Conservation (phyloP, 2,888 invertebrate genomes). For the Mesochorus sp. region DNA sequence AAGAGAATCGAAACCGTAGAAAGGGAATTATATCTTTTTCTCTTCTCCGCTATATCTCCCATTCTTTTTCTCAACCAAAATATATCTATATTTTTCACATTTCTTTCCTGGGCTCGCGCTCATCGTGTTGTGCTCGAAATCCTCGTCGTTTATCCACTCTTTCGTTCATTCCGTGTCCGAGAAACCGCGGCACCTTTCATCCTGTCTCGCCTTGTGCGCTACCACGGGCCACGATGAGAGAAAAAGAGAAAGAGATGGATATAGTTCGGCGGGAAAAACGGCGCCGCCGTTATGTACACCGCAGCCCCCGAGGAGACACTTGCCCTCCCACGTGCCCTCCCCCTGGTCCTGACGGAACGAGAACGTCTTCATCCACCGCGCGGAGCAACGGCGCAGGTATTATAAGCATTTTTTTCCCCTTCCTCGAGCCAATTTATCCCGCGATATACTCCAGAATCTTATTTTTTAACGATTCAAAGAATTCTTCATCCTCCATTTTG, state of each 20-base stretch:
- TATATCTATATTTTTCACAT: conserved; percentile 18
- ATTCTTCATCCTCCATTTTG: not conserved
- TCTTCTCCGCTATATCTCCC: conserved; percentile 24
- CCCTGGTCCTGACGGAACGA: conserved; percentile 26
- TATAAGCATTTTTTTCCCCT: not conserved
- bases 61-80: conserved; percentile 30
- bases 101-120: conserved; percentile 50
- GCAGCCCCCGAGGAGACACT: conserved; percentile 47
- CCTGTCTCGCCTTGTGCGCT: conserved; percentile 51
- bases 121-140: conserved; percentile 54
- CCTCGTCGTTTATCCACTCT: conserved; percentile 50
- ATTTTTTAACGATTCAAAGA: not conserved
- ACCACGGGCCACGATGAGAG: conserved; percentile 39
- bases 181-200: conserved; percentile 61
- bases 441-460: not conserved
- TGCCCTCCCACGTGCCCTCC: conserved; percentile 47
- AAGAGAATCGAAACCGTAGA: conserved; percentile 70
- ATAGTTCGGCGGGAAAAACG: conserved; percentile 46
- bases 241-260: not conserved
- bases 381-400: not conserved
- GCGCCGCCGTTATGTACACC: conserved; percentile 39
- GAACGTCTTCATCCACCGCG: conserved; percentile 46
- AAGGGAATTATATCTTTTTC: conserved; percentile 68
- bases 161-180: conserved; percentile 52
- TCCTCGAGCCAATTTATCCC: not conserved